Evolutionary conservation across 2,888 invertebrate genomes (phyloP), one percentile per base, ranked within the genome.

Genomic region (Polydrusus pterygomalis): DNA sequence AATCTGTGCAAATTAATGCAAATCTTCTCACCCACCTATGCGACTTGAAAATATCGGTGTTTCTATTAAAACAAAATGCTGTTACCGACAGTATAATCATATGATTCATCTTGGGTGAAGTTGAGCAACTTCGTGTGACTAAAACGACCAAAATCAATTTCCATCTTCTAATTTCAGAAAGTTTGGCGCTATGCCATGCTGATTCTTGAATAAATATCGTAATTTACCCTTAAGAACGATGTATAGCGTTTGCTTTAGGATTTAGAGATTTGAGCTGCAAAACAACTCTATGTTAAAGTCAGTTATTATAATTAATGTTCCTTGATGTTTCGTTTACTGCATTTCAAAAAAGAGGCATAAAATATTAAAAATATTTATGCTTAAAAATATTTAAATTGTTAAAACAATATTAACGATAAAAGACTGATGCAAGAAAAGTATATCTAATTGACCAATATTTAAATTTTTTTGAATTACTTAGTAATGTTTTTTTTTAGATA

Each of bases 141-240:
- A 83, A 82, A 84, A 83, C 85, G 82, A 81, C 84, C 83, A 83
- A 85, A 86, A 86, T 86, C 86, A 87, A 87, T 87, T 86, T 87
- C 86, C 87, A 87, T 87, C 85, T 86, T 86, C 85, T 87, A 86
- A 86, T 85, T 84, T 82, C 80, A 17, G 45, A 58, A 69, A 69
- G 58, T 69, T 58, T 40, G 13, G 40, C 18, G 20, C 25, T 43
- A 43, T 20, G 20, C 25, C 45, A 43, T 20, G 38, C n/a, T 20
- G 54, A 58, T 69, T 69, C 63, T 25, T 43, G 20, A 17, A 69
- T 17, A 51, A 30, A 69, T 69, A 69, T 54, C 69, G 58, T 9
- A 69, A 58, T 56, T 58, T 51, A 18, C 63, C 20, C 43, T 34
- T 45, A 63, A 43, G 13, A 25, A 8, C 1, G 63, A 18, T 43